Evolutionary conservation across 1,140 invertebrate genomes (phyloP).

Genomic region (Cherax destructor): DNA sequence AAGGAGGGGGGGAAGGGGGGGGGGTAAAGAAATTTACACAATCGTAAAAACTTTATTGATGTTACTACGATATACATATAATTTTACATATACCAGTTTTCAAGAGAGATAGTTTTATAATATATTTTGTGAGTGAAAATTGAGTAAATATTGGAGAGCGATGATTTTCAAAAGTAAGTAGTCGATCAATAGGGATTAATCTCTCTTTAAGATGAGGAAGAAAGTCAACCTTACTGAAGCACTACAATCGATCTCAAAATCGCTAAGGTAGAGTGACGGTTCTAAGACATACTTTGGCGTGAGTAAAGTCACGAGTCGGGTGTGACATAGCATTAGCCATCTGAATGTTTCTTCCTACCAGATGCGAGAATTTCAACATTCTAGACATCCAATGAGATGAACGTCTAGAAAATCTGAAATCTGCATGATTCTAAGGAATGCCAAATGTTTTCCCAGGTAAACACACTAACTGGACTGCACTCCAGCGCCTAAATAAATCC

Average conservation of each 20-base stretch:
- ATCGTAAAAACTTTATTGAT: constrained; percentile 60
- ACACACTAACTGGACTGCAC: too few species aligned
- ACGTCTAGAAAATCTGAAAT: background rate
- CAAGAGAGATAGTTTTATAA: constrained; percentile 47
- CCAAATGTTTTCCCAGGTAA: background rate
- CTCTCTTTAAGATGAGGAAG: constrained; percentile 2
- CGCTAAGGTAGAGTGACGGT: constrained; percentile 5
- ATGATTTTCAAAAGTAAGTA: constrained; percentile 44
- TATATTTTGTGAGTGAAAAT: constrained; percentile 31
- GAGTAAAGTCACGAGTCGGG: background rate
- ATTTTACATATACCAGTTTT: constrained; percentile 57
- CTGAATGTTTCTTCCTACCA: background rate
- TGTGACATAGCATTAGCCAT: background rate
- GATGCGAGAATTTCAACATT: background rate
- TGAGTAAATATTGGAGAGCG: constrained; percentile 36
- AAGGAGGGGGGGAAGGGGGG: too few species aligned
- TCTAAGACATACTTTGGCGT: background rate
- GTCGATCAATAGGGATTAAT: constrained; percentile 38
- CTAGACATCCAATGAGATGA: background rate
- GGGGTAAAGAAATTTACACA: background rate
- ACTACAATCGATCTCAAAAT: constrained; percentile 16
- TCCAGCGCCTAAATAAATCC: too few species aligned
- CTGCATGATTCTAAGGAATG: background rate
- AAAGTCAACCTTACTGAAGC: constrained; percentile 43
- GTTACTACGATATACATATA: constrained; percentile 53